Evolutionary conservation across 2,113 vertebrate species (phyloP).

Genomic region (Callorhinus ursinus): DNA sequence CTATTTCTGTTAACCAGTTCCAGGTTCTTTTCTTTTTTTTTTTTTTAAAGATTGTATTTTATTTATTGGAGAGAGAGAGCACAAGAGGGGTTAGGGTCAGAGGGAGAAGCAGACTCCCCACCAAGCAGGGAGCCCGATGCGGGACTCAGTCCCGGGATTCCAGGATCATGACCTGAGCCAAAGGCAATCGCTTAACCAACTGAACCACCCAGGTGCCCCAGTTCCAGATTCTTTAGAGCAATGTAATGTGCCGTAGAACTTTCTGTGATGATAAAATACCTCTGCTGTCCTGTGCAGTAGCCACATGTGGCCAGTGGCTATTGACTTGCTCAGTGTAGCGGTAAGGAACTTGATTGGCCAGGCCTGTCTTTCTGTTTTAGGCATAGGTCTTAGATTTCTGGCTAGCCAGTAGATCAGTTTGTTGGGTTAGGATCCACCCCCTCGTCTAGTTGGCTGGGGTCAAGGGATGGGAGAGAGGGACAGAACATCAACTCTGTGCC

Average conservation of each 20-base stretch:
- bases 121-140: too few relatives aligned
- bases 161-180: too few relatives aligned
- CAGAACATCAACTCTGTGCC: not conserved
- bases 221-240: not conserved
- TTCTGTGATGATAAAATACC: not conserved
- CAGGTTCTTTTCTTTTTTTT: not conserved
- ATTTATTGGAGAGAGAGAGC: too few relatives aligned
- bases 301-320: not conserved
- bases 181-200: too few relatives aligned
- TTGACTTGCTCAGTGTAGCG: not conserved
- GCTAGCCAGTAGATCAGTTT: not conserved
- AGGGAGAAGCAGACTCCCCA: too few relatives aligned
- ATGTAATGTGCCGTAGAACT: not conserved
- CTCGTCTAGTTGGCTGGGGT: not conserved
- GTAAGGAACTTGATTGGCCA: not conserved
- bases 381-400: not conserved
- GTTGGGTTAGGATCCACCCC: not conserved
- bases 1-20: not conserved
- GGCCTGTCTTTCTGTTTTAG: not conserved
- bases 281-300: not conserved
- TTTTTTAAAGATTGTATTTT: too few relatives aligned
- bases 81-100: too few relatives aligned
- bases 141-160: too few relatives aligned
- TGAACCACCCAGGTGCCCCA: not conserved
- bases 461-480: not conserved